phyloP scores from a whole-genome alignment of 2,113 vertebrate species.

The Morphnarchus princeps region DNA sequence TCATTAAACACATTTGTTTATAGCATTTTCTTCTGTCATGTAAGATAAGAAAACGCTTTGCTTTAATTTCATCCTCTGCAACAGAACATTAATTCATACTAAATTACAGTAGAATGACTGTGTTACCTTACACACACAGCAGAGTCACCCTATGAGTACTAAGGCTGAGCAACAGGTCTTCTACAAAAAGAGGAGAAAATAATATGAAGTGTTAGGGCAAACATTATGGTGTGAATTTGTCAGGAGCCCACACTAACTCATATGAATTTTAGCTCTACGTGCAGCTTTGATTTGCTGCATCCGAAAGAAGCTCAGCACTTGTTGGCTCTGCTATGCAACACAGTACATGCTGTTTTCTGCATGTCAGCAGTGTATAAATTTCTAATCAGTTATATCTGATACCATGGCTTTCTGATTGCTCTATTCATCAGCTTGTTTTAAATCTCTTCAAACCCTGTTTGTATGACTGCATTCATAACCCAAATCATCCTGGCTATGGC shows the following conservation, averaged over 20 bases:
- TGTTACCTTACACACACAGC: background rate
- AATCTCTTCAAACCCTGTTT: slow-evolving; percentile 36
- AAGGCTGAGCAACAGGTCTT: background rate
- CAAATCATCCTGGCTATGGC: slow-evolving; percentile 23
- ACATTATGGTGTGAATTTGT: background rate
- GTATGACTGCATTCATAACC: slow-evolving; percentile 48
- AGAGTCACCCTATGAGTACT: background rate
- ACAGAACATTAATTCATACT: background rate
- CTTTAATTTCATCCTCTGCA: slow-evolving; percentile 16
- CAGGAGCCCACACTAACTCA: background rate
- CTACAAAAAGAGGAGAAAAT: background rate
- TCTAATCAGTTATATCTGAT: slow-evolving; percentile 49
- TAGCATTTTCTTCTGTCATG: background rate
- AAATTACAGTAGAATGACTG: background rate
- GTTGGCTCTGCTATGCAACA: background rate
- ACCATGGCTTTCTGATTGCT: slow-evolving; percentile 45
- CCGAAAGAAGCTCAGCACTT: background rate
- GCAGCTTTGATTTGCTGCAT: background rate
- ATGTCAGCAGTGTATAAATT: background rate
- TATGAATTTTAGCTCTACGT: background rate
- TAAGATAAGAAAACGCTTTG: background rate
- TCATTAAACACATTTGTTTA: background rate
- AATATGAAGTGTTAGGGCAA: background rate
- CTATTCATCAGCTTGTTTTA: slow-evolving; percentile 58
- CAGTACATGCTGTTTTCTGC: background rate